These are phyloP conservation scores for Biston stratarius DNA, from an alignment of 2,888 invertebrate species.

Conservation along the genomic window DNA sequence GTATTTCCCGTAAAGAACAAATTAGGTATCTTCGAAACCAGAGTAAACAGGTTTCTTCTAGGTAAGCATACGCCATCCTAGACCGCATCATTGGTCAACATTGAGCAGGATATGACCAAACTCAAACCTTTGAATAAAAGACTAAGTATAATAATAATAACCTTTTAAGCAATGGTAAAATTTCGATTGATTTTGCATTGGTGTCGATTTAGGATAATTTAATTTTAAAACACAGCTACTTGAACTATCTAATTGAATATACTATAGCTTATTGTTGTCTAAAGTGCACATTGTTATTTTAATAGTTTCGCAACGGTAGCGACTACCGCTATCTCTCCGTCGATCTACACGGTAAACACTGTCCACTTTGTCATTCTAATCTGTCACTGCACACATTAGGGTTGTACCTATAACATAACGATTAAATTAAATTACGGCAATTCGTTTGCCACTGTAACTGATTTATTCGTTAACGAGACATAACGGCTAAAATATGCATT, in stretches of 20 bases:
- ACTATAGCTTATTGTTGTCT: neutral
- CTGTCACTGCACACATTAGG: slow-evolving; percentile 44
- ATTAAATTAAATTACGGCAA: slow-evolving; percentile 33
- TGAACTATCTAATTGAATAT: neutral
- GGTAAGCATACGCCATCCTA: too few relatives aligned
- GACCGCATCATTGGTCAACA: too few relatives aligned
- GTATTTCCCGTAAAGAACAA: too few relatives aligned
- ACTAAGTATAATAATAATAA: too few relatives aligned
- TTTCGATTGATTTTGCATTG: neutral
- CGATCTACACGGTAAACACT: slow-evolving; percentile 30
- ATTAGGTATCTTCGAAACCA: too few relatives aligned
- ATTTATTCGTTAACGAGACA: slow-evolving; percentile 36
- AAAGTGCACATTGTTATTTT: slow-evolving; percentile 13
- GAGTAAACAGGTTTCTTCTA: too few relatives aligned
- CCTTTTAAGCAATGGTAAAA: too few relatives aligned
- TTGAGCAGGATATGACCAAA: too few relatives aligned
- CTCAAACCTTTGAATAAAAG: too few relatives aligned
- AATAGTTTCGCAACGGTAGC: slow-evolving; percentile 19
- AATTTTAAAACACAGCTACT: neutral
- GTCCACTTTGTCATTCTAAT: slow-evolving; percentile 41
- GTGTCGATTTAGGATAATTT: neutral
- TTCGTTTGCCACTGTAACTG: slow-evolving; percentile 36
- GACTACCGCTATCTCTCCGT: slow-evolving; percentile 16
- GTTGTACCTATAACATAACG: slow-evolving; percentile 30
- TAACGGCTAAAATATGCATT: slow-evolving; percentile 23